Conservation (phyloP, 2,113 vertebrate genomes). For the Oncorhynchus mykiss region DNA sequence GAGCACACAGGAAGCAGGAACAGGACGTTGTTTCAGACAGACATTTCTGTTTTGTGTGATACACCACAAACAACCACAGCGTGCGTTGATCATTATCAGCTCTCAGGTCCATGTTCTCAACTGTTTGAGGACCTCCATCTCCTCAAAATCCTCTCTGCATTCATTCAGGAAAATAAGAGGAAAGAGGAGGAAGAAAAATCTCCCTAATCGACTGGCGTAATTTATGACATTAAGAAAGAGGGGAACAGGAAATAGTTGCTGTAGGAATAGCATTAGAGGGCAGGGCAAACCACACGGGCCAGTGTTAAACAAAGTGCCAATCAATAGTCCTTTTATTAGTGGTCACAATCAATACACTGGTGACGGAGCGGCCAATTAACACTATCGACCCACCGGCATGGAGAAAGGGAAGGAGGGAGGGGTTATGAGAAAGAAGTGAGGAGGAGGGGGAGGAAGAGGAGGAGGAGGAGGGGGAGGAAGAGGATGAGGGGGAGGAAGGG, state of each 20-base stretch:
- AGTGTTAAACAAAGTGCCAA: slow-evolving; percentile 81
- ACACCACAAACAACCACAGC: background rate
- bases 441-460: slow-evolving; percentile 20
- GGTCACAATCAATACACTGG: slow-evolving; percentile 82
- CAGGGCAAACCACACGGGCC: slow-evolving; percentile 69
- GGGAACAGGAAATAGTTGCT: slow-evolving; percentile 82
- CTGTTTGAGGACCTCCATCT: slow-evolving; percentile 12
- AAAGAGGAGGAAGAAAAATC: slow-evolving; percentile 40
- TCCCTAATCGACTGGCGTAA: slow-evolving; percentile 68
- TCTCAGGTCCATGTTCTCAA: slow-evolving; percentile 3
- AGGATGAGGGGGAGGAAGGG: slow-evolving; percentile 35
- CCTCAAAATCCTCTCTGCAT: background rate
- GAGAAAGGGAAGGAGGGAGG: slow-evolving; percentile 43
- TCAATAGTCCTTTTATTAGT: slow-evolving; percentile 87
- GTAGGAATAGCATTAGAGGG: slow-evolving; percentile 79
- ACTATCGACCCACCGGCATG: slow-evolving; percentile 73
- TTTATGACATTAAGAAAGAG: slow-evolving; percentile 76
- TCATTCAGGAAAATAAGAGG: slow-evolving; percentile 30
- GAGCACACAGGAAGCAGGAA: background rate
- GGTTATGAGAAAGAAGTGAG: slow-evolving; percentile 38
- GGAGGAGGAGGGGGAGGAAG: too few relatives aligned
- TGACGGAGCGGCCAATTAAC: slow-evolving; percentile 86
- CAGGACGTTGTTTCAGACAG: background rate
- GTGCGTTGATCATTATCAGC: background rate
- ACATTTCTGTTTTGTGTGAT: too few relatives aligned